These are phyloP conservation scores for Glaucidium brasilianum DNA, from an alignment of 2,113 vertebrate genomes.

Conservation along the genomic window DNA sequence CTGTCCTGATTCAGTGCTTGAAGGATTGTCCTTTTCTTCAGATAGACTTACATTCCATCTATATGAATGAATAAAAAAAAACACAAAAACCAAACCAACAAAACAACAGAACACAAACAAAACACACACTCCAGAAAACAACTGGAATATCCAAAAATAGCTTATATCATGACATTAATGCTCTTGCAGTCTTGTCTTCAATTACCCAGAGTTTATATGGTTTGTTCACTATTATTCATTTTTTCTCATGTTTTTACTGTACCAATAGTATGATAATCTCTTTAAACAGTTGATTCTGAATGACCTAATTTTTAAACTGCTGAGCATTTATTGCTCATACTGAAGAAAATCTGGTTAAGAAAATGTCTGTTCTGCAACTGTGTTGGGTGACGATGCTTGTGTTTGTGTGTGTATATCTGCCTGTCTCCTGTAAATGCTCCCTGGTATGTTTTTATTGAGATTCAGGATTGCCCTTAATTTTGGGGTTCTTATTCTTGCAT, in stretches of 20 bases:
- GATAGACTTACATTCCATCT: not conserved
- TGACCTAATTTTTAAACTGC: slow-evolving; percentile 22
- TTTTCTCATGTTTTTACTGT: not conserved
- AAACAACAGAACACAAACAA: not conserved
- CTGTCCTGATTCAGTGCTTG: not conserved
- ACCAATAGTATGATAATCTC: not conserved
- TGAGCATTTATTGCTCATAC: not conserved
- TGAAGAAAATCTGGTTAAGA: slow-evolving; percentile 6
- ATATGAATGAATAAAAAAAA: not conserved
- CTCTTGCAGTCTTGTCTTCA: not conserved
- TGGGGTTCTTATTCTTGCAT: not conserved
- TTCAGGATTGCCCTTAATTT: not conserved
- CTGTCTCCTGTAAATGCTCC: not conserved
- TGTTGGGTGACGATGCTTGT: not conserved
- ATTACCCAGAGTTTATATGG: not conserved
- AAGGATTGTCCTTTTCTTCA: not conserved
- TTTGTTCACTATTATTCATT: not conserved
- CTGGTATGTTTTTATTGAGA: not conserved
- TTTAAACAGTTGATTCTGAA: not conserved
- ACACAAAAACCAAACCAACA: too few relatives aligned
- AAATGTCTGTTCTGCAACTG: not conserved
- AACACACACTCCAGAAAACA: not conserved
- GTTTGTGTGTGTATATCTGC: not conserved
- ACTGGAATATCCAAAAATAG: not conserved
- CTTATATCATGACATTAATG: not conserved